Conservation (phyloP, 2,797 vertebrate species). For the Parauchenoglanis punctatus region DNA sequence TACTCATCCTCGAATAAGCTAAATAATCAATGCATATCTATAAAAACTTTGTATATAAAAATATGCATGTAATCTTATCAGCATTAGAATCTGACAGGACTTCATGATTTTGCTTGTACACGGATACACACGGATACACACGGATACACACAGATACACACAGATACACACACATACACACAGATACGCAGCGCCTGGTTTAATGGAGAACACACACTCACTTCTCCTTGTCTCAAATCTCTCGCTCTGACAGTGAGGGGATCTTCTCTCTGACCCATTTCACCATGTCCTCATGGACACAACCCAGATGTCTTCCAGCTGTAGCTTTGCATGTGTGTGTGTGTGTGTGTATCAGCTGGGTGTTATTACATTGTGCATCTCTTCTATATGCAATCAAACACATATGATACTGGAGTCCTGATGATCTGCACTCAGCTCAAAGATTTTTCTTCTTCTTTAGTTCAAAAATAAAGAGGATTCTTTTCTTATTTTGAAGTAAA, state of each 20-base stretch:
- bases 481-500: not conserved
- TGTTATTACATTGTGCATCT: slow-evolving; percentile 33
- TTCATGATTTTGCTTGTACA: not conserved
- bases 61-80: not conserved
- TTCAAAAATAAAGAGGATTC: slow-evolving; percentile 8
- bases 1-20: not conserved
- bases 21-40: not conserved
- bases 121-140: not conserved
- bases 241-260: slow-evolving; percentile 24
- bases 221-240: not conserved
- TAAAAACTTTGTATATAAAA: not conserved
- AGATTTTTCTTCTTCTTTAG: not conserved
- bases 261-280: slow-evolving; percentile 44
- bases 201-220: slow-evolving; percentile 2
- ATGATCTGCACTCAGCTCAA: not conserved
- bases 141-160: not conserved
- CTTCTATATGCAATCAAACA: slow-evolving; percentile 42
- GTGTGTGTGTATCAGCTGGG: slow-evolving; percentile 39
- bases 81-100: not conserved
- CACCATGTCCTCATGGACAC: slow-evolving; percentile 56
- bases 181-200: not conserved
- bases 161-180: not conserved
- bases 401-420: not conserved
- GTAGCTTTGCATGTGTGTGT: slow-evolving; percentile 42
- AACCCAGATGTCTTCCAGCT: slow-evolving; percentile 61